Base-by-base conservation (phyloP, 1,140 invertebrate genomes). In the Stratiolaelaps scimitus region DNA sequence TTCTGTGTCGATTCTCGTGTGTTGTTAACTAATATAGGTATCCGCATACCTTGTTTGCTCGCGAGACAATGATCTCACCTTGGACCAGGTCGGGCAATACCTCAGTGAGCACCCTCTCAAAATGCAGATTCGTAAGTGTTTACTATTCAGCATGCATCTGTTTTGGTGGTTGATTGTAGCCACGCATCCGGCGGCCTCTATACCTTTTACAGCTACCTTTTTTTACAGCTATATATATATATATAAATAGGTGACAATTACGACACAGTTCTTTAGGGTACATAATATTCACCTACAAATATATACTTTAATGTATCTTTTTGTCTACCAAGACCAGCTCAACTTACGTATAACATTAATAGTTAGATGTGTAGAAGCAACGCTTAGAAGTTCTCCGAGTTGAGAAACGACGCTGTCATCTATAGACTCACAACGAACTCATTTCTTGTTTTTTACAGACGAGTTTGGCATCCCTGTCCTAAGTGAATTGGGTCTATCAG, bases 51-150 rank as follows among this genome's bases (percentile, higher is more conserved):
- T 13, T 47, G 66, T 69, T n/a, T 44, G 65, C 29, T 67, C 67
- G n/a, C 67, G 69, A 13, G 68, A 67, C 40, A 74, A 75, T 69
- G 80, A 74, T 82, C 90, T 74, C 53, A 77, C 89, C 75, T 76
- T 95, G 69, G 91, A 96, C 77, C 83, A 85, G 72, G 81, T 95
- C 64, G 89, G 90, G 0, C 88, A 94, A 75, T 95, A 95, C 78
- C 78, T 95, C 53, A 81, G 84, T 67, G 80, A 81, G 69, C 77
- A 79, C 80, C 80, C 10, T 83, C 84, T 70, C 78, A 83, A 28
- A 68, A 68, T 7, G 78, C 82, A 1, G 78, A 83, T 67, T 80
- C 80, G 70, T 77, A 69, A 64, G 69, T 83, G 87, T 69, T 81
- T 87, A 73, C 80, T n/a, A n/a, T 82, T 69, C 34, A 10, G 34